Base-by-base conservation (phyloP, 1,140 invertebrate genomes). In the Hylaeus anthracinus region DNA sequence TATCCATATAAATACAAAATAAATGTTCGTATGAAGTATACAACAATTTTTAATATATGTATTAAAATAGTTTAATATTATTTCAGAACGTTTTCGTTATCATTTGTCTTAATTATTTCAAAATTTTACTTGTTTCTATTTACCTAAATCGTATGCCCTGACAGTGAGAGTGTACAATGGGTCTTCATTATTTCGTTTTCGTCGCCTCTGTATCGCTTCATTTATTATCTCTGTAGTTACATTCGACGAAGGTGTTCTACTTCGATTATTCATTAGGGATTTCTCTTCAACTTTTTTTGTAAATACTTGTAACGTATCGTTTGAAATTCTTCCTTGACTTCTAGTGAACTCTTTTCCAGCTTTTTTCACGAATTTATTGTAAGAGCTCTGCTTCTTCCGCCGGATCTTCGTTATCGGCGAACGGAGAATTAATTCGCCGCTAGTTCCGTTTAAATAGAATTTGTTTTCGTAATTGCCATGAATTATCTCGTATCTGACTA, bases 401-500 rank as follows among this genome's bases (percentile, higher is more conserved):
- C 87, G 87, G 1, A 92, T 91, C 87, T 93, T 93, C 81, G 94
- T 94, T 76, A 95, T 90, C 26, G 94, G 89, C 87, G 94, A 93
- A 56, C 94, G 83, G 69, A 95, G 87, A 26, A 91, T 93, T 69
- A 95, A 86, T 91, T 95, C 95, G 91, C 98, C 98, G 80, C 96
- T 97, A 60, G 95, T 94, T 89, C 96, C 95, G 90, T 98, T 95
- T 56, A 99, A 94, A 43, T 94, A 90, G 92, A 98, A 98, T 90
- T 97, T 96, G 83, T 97, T 96, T 79, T 96, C 96, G 88, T 95
- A 96, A 91, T 97, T 97, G 15, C 96, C 96, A 76, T 96, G 95
- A 83, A 97, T 95, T 60, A 98, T 94, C 94, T 98, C 97, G 92
- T 98, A 98, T 87, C 96, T 95, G 14, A 98, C 95, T 88, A 96